These are phyloP conservation scores for Siphamia tubifer DNA, from an alignment of 2,113 vertebrate species.

Conservation along the genomic window DNA sequence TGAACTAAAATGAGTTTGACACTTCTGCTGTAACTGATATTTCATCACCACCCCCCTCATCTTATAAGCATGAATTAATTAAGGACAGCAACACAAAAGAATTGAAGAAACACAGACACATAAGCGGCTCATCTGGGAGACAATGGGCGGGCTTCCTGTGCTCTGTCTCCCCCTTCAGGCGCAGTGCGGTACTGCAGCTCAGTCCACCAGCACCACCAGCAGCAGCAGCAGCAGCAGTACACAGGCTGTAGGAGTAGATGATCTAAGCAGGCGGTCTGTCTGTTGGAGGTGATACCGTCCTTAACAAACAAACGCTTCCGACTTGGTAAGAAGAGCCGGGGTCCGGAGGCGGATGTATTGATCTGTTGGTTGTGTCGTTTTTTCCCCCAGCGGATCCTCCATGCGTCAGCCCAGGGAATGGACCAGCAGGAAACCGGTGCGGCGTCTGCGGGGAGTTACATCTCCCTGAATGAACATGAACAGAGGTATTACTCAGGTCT, in stretches of 20 bases:
- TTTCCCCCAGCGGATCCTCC: constrained; percentile 27
- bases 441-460: constrained; percentile 64
- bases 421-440: constrained; percentile 69
- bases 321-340: constrained; percentile 12
- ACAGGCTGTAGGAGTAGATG: constrained; percentile 48
- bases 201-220: constrained; percentile 21
- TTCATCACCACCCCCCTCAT: no score
- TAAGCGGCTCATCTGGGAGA: background rate
- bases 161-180: constrained; percentile 45
- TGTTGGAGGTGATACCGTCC: constrained; percentile 9
- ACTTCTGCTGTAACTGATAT: no score
- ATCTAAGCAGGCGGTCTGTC: constrained; percentile 10
- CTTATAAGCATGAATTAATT: no score
- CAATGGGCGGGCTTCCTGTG: background rate
- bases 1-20: no score
- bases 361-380: constrained; percentile 16
- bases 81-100: no score
- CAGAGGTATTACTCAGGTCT: constrained; percentile 86
- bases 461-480: constrained; percentile 82
- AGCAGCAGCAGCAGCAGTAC: no score
- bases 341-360: constrained; percentile 28
- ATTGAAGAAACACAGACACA: no score
- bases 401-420: constrained; percentile 63
- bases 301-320: background rate
- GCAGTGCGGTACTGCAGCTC: constrained; percentile 12